Evolutionary conservation across 2,797 vertebrate genomes (phyloP).

Genomic region (Leptatherina wallacei): DNA sequence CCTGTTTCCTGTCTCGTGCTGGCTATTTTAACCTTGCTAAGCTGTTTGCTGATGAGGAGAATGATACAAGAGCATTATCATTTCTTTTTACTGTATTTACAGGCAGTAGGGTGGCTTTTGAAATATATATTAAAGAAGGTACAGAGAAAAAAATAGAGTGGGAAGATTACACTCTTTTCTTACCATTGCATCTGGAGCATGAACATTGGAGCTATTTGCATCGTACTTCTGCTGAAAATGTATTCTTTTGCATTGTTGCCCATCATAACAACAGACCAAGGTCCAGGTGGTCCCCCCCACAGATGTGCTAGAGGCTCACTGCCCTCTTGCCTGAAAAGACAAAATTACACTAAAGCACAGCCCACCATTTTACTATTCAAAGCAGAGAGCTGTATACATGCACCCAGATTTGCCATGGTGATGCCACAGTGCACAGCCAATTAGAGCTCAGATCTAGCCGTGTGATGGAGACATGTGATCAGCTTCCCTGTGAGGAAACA

Average conservation of each 20-base stretch:
- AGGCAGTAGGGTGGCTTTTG: slow-evolving; percentile 25
- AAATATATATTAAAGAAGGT: slow-evolving; percentile 17
- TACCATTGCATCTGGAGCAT: slow-evolving; percentile 40
- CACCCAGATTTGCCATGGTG: slow-evolving; percentile 50
- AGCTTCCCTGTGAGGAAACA: slow-evolving; percentile 71
- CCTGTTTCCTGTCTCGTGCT: slow-evolving; percentile 39
- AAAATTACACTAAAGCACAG: slow-evolving; percentile 42
- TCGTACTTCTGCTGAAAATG: slow-evolving; percentile 38
- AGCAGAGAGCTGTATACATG: slow-evolving; percentile 42
- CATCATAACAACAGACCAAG: slow-evolving; percentile 50
- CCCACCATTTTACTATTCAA: slow-evolving; percentile 58
- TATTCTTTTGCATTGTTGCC: slow-evolving; percentile 41
- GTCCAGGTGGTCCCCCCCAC: slow-evolving; percentile 58
- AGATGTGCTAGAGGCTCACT: slow-evolving; percentile 33
- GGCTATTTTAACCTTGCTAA: slow-evolving; percentile 41
- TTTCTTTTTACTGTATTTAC: slow-evolving; percentile 48
- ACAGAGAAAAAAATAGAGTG: slow-evolving; percentile 38
- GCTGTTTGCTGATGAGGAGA: slow-evolving; percentile 38
- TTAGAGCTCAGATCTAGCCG: slow-evolving; percentile 69
- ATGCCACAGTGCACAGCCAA: slow-evolving; percentile 62
- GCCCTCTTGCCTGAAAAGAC: slow-evolving; percentile 36
- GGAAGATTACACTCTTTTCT: slow-evolving; percentile 28
- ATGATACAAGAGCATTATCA: slow-evolving; percentile 49
- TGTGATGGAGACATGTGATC: slow-evolving; percentile 79
- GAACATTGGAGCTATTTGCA: slow-evolving; percentile 34